Evolutionary conservation across 1,140 invertebrate genomes (phyloP).

Genomic region (Melitaea cinxia): DNA sequence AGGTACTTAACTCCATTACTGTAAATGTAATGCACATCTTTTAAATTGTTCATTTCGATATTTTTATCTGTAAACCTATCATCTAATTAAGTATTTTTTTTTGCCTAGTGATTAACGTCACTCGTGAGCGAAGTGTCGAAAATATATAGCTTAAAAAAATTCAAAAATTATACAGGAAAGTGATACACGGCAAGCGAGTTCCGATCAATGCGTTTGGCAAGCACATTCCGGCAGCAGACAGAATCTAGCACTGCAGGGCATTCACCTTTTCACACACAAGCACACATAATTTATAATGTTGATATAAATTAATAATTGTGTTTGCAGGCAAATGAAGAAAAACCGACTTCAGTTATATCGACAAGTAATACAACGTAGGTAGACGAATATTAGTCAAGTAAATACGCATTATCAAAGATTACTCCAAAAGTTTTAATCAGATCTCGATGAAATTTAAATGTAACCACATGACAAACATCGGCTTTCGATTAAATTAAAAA

Average conservation of each 20-base stretch:
- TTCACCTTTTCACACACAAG: constrained; percentile 55
- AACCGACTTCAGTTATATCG: too few species aligned
- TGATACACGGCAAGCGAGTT: constrained; percentile 50
- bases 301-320: constrained; percentile 15
- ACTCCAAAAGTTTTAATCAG: too few species aligned
- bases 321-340: too few species aligned
- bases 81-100: neutral
- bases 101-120: neutral
- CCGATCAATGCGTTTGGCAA: constrained; percentile 74
- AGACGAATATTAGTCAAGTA: too few species aligned
- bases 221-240: constrained; percentile 67
- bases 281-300: constrained; percentile 20
- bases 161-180: constrained; percentile 31
- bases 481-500: too few species aligned
- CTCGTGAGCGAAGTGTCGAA: neutral
- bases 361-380: too few species aligned
- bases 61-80: neutral
- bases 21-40: neutral
- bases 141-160: constrained; percentile 12
- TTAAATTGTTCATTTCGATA: neutral
- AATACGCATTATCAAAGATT: too few species aligned
- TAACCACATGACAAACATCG: too few species aligned
- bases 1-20: neutral
- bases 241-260: constrained; percentile 65
- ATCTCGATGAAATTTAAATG: too few species aligned